These are phyloP conservation scores for Archips crataeganus DNA, from an alignment of 2,888 invertebrate species.

Conservation along the genomic window DNA sequence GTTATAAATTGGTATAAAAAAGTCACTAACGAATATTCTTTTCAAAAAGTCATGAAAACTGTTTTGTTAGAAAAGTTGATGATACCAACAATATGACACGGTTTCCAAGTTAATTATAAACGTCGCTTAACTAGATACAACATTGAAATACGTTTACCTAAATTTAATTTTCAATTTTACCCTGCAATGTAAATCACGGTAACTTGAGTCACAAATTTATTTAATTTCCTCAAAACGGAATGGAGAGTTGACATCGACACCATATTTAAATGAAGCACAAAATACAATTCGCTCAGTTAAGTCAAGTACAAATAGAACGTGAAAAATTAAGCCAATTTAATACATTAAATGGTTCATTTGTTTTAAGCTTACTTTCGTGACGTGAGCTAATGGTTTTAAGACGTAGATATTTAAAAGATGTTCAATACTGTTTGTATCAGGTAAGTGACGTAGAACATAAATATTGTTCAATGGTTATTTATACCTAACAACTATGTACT, in stretches of 20 bases:
- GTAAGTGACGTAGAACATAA: neutral
- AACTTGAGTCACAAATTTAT: conserved; percentile 39
- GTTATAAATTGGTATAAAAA: no score
- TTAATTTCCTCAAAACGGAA: conserved; percentile 41
- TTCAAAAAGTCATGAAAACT: neutral
- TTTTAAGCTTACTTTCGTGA: neutral
- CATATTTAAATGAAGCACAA: conserved; percentile 29
- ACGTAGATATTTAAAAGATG: neutral
- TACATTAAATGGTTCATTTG: conserved; percentile 5
- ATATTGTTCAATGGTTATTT: neutral
- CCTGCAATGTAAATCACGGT: conserved; percentile 33
- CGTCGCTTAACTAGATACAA: conserved; percentile 12
- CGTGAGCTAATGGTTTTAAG: neutral
- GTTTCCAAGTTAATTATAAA: conserved; percentile 32
- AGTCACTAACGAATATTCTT: neutral
- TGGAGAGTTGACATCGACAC: conserved; percentile 35
- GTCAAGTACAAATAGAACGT: conserved; percentile 9
- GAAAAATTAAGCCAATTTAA: conserved; percentile 4
- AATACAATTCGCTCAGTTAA: conserved; percentile 16
- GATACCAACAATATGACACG: conserved; percentile 14
- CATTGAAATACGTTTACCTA: conserved; percentile 21
- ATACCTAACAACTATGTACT: no score
- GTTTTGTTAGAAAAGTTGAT: conserved; percentile 3
- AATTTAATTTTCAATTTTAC: conserved; percentile 39
- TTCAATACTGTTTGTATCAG: neutral